Conservation (phyloP, 2,113 vertebrate species). For the Nothoprocta pentlandii region DNA sequence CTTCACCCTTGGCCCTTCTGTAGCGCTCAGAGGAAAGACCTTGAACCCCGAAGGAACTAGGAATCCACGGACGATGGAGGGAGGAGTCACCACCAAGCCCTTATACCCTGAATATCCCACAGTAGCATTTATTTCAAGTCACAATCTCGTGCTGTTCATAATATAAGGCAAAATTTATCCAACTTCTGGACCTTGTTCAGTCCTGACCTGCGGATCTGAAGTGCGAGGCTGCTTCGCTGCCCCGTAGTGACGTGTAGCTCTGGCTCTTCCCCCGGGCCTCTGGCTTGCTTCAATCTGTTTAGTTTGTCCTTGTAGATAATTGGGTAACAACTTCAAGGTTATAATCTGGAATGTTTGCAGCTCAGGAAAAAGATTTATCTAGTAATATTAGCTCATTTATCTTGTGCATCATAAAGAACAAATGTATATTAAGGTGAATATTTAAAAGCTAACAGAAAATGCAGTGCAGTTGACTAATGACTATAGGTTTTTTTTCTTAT, state of each 20-base stretch:
- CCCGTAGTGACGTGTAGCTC: not conserved
- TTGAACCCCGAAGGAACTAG: not conserved
- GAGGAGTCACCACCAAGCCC: not conserved
- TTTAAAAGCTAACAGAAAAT: slow-evolving; percentile 56
- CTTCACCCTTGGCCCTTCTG: not conserved
- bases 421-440: slow-evolving; percentile 49
- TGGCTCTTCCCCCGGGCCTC: not conserved
- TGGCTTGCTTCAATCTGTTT: not conserved
- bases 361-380: slow-evolving; percentile 54
- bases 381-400: slow-evolving; percentile 27
- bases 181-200: not conserved
- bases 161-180: not conserved
- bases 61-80: not conserved
- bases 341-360: slow-evolving; percentile 26
- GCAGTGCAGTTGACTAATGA: slow-evolving; percentile 11
- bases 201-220: not conserved
- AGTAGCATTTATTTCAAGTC: not conserved
- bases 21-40: not conserved
- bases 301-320: not conserved
- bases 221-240: not conserved
- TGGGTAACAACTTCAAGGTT: not conserved
- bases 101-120: not conserved
- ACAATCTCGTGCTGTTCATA: not conserved
- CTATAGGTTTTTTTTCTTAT: not conserved
- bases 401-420: slow-evolving; percentile 46